These are phyloP conservation scores for Sinopyrophorus schimmeli DNA, from an alignment of 2,888 invertebrate genomes.

Conservation along the genomic window DNA sequence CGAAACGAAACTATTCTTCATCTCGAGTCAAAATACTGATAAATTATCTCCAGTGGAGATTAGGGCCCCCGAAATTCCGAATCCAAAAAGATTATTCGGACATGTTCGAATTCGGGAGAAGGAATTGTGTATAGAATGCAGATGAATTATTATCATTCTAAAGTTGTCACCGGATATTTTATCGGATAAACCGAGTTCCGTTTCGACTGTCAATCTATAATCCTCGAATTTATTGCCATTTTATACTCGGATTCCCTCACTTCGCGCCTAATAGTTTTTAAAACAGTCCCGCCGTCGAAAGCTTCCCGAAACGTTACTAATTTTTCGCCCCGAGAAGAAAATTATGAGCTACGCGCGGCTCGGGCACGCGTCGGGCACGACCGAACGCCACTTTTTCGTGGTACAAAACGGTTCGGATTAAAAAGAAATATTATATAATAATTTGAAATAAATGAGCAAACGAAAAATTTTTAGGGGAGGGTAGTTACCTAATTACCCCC, in stretches of 20 bases:
- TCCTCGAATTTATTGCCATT: slow-evolving; percentile 51
- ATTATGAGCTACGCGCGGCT: not conserved
- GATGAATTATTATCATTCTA: slow-evolving; percentile 49
- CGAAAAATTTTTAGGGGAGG: too few species aligned
- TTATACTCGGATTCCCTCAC: slow-evolving; percentile 42
- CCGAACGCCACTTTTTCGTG: not conserved
- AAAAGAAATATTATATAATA: too few species aligned
- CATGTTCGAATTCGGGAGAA: slow-evolving; percentile 16
- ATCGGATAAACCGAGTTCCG: slow-evolving; percentile 50
- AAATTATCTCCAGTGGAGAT: slow-evolving; percentile 42
- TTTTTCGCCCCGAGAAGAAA: too few species aligned
- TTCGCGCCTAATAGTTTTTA: slow-evolving; percentile 15
- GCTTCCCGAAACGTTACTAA: too few species aligned
- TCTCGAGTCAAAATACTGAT: slow-evolving; percentile 46
- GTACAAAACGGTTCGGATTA: too few species aligned
- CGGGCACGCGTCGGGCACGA: not conserved
- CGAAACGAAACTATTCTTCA: slow-evolving; percentile 37
- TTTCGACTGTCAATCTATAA: slow-evolving; percentile 52
- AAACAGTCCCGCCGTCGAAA: not conserved
- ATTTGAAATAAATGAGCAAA: too few species aligned
- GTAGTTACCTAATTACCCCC: too few species aligned
- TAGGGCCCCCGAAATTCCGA: slow-evolving; percentile 31
- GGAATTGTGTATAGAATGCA: slow-evolving; percentile 32
- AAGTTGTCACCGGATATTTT: slow-evolving; percentile 51
- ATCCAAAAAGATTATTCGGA: slow-evolving; percentile 16